Base-by-base conservation (phyloP, 2,113 vertebrate species). In the Centropus unirufus region DNA sequence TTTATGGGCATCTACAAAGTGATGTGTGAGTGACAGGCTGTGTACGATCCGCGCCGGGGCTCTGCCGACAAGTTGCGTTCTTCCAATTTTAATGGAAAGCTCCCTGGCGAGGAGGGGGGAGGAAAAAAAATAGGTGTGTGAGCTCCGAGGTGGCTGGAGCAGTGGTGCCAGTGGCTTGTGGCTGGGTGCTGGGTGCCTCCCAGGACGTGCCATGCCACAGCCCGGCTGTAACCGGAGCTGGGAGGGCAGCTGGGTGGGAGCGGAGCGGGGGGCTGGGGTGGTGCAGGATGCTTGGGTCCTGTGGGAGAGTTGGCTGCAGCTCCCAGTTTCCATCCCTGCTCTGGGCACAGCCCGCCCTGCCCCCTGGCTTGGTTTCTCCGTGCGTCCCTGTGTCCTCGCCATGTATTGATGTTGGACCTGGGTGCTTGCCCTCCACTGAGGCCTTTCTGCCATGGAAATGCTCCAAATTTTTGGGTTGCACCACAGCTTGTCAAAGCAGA, bases 1-100 rank as follows among this genome's bases (percentile, higher is more conserved):
- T 97, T 97, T 97, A 97, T 97, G 97, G 97, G 96, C 96, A 97
- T 96, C 96, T 96, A 87, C 95, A 83, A 96, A 96, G 96, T 97
- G 97, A 97, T 92, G 96, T 96, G 95, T 97, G 96, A 97, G 94
- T 97, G 97, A 97, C 96, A 97, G 96, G 93, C 95, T 92, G 97
- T 83, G 95, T 90, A 92, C 92, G 91, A 96, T 59, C 94, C 32
- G 89, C 68, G 34, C 78, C 75, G 92, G 94, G 95, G 95, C 95
- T 95, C 87, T 79, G 95, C 95, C 89, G 87, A 74, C 92, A 85
- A 96, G 51, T 86, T 85, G 92, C 57, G 61, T 78, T 93, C 93
- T 85, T 94, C 87, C 94, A 73, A 40, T 96, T 78, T 73, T 91
- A 93, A 95, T 94, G 89, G 96, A 75, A 77, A 79, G 91, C 73